Conservation (phyloP, 2,113 vertebrate species). For the Galemys pyrenaicus region DNA sequence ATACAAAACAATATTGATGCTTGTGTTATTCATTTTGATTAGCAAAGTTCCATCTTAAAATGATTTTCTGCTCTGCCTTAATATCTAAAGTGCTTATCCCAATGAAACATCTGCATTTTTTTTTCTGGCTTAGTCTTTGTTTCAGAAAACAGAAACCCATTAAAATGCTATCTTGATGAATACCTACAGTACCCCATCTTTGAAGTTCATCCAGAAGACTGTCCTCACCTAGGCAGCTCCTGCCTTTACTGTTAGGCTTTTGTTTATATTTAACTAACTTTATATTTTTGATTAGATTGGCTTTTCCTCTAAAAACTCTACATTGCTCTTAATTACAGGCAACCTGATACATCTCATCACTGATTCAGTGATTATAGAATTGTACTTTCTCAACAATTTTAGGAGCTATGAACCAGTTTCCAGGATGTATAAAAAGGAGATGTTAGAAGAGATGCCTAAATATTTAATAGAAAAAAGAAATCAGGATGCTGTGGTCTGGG, state of each 20-base stretch:
- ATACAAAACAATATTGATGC: background rate
- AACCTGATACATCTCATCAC: background rate
- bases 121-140: background rate
- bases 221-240: background rate
- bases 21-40: background rate
- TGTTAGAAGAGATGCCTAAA: background rate
- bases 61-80: background rate
- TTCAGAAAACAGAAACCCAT: background rate
- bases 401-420: background rate
- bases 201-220: background rate
- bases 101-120: background rate
- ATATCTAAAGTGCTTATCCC: background rate
- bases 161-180: background rate
- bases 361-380: background rate
- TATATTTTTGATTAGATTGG: background rate
- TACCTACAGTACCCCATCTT: background rate
- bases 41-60: background rate
- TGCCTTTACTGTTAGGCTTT: background rate
- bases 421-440: background rate
- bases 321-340: background rate
- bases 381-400: background rate
- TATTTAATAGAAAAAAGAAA: background rate
- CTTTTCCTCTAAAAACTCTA: background rate
- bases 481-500: background rate
- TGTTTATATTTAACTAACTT: constrained; percentile 30